These are phyloP conservation scores for Acanthurus lineatus DNA, from an alignment of 2,797 vertebrate genomes.

Conservation along the genomic window DNA sequence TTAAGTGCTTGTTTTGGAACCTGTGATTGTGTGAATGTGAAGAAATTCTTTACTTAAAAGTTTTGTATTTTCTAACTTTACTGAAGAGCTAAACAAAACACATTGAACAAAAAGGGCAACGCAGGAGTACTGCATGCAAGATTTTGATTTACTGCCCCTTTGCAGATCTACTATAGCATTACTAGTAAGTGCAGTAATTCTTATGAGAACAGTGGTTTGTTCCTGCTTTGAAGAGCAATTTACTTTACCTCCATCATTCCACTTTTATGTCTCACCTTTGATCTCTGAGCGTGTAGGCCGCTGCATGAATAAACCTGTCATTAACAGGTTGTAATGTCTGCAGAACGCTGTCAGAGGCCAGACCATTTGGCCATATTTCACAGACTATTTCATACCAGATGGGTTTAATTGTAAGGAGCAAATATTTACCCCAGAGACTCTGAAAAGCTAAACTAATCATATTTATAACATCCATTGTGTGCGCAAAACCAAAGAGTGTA, in stretches of 20 bases:
- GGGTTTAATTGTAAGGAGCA: constrained; percentile 22
- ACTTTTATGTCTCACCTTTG: constrained; percentile 25
- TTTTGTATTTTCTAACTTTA: not conserved
- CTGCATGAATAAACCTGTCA: constrained; percentile 49
- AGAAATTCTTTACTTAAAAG: not conserved
- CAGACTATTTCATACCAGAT: constrained; percentile 7
- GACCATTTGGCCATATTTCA: constrained; percentile 36
- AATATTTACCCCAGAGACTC: constrained; percentile 44
- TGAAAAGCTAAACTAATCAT: not conserved
- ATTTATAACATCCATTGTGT: not conserved
- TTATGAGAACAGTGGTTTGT: constrained; percentile 13
- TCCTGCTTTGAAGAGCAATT: constrained; percentile 26
- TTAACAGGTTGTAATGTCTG: constrained; percentile 34
- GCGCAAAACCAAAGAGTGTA: not conserved
- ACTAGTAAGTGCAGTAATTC: not conserved
- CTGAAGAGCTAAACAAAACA: not conserved
- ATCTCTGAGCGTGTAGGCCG: constrained; percentile 20
- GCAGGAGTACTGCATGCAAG: not conserved
- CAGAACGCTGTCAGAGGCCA: constrained; percentile 8
- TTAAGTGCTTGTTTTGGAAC: not conserved
- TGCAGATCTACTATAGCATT: not conserved
- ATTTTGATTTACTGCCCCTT: not conserved
- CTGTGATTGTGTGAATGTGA: not conserved
- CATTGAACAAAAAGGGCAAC: not conserved
- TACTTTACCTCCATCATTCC: constrained; percentile 36